Conservation (phyloP, 2,888 invertebrate genomes). For the Resseliella maxima region DNA sequence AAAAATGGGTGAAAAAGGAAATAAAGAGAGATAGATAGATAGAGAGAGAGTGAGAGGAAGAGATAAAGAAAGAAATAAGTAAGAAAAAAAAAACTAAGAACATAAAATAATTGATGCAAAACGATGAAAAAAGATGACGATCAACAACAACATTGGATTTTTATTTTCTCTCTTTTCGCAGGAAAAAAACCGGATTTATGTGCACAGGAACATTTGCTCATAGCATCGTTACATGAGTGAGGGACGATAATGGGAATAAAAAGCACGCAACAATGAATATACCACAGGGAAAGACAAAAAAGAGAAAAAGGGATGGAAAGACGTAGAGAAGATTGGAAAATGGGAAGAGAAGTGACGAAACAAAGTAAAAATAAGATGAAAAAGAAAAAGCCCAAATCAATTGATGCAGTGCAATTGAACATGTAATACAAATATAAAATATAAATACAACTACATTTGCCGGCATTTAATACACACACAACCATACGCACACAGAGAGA, state of each 20-base stretch:
- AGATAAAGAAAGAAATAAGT: no score
- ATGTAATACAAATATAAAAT: constrained; percentile 42
- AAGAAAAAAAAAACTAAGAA: neutral
- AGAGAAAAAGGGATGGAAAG: neutral
- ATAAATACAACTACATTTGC: neutral
- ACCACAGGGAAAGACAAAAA: neutral
- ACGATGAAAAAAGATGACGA: constrained; percentile 38
- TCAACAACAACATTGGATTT: neutral
- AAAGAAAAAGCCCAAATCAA: neutral
- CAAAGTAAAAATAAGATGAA: neutral
- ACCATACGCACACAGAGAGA: no score
- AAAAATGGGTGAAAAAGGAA: neutral
- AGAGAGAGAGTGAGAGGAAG: neutral
- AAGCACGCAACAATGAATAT: neutral
- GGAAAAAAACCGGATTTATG: constrained; percentile 37
- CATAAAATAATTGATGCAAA: constrained; percentile 39
- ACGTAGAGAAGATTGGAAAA: neutral
- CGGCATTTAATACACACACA: constrained; percentile 25
- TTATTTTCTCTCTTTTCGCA: no score
- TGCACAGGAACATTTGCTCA: neutral
- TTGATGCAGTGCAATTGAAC: constrained; percentile 18
- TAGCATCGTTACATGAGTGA: no score
- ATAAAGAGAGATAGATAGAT: neutral
- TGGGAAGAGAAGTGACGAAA: neutral
- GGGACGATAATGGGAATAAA: no score